Conservation (phyloP, 2,113 vertebrate species). For the Mesitornis unicolor region DNA sequence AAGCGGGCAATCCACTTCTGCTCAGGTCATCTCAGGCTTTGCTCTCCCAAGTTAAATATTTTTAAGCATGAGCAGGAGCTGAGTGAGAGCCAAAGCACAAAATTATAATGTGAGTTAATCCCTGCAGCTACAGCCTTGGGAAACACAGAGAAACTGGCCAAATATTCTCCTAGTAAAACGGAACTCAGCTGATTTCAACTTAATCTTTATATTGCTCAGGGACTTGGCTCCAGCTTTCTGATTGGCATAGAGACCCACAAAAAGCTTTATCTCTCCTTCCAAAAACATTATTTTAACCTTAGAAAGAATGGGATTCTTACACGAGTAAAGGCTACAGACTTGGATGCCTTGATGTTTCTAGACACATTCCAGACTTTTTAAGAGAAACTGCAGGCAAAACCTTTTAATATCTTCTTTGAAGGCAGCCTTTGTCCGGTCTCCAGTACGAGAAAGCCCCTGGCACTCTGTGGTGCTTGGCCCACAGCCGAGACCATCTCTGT, state of each 20-base stretch:
- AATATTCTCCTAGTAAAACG: not conserved
- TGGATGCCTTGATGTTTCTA: not conserved
- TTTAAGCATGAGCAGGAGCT: not conserved
- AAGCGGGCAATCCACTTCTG: not conserved
- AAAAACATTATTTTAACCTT: not conserved
- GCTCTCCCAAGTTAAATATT: not conserved
- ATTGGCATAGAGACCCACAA: not conserved
- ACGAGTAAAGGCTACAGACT: not conserved
- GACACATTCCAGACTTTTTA: not conserved
- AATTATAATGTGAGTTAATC: not conserved
- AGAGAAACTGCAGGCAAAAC: not conserved
- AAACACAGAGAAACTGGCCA: not conserved
- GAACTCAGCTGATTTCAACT: not conserved
- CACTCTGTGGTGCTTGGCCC: rapidly evolving
- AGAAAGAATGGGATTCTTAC: not conserved
- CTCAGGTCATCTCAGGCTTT: not conserved
- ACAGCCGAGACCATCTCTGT: rapidly evolving
- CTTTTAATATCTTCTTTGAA: not conserved
- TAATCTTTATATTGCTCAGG: not conserved
- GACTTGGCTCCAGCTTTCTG: not conserved
- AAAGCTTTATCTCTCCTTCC: not conserved
- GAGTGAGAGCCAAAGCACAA: not conserved
- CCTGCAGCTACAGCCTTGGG: not conserved
- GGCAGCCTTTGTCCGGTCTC: not conserved
- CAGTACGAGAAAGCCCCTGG: not conserved